phyloP scores from a whole-genome alignment of 2,888 invertebrate genomes.

The Drosophila fungiperda region DNA sequence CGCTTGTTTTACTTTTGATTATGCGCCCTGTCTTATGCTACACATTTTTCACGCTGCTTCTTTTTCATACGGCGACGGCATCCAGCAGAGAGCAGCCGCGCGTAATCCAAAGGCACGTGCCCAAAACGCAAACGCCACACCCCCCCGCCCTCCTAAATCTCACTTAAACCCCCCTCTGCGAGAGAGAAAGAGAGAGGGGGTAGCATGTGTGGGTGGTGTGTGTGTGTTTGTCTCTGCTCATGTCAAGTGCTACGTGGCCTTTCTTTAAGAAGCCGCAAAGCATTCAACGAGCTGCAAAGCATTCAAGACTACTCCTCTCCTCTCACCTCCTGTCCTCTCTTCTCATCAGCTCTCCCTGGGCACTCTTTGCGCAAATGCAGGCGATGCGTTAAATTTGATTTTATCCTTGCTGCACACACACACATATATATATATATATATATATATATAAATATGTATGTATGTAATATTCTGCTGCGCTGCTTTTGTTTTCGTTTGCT shows the following conservation, averaged over 20 bases:
- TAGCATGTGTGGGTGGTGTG: constrained; percentile 13
- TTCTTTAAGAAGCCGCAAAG: constrained; percentile 56
- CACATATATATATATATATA: neutral
- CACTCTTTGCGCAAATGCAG: constrained; percentile 47
- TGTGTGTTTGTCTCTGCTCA: constrained; percentile 52
- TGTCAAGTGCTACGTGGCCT: constrained; percentile 80
- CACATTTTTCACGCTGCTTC: constrained; percentile 66
- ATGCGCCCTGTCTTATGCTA: constrained; percentile 69
- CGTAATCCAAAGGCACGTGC: constrained; percentile 69
- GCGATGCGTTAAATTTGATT: constrained; percentile 80
- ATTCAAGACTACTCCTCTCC: neutral
- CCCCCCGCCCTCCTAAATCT: constrained; percentile 11
- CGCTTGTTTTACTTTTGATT: constrained; percentile 68
- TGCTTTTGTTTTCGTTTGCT: constrained; percentile 38
- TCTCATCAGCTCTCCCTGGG: constrained; percentile 1
- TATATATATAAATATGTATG: neutral
- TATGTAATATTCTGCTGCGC: constrained; percentile 36
- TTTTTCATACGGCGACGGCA: constrained; percentile 41
- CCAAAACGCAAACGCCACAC: constrained; percentile 10
- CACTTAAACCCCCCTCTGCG: constrained; percentile 10
- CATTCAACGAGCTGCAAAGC: constrained; percentile 21
- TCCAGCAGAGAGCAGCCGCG: constrained; percentile 43
- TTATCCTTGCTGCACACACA: constrained; percentile 62
- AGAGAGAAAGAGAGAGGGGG: constrained; percentile 1
- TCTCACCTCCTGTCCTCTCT: neutral